These are phyloP conservation scores for human DNA, from an alignment of 2,113 vertebrate species.

Conservation along the genomic window GRCh38 chr6:87296501-87297000, in stretches of 20 bases:
- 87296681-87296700: neutral
- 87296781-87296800: neutral
- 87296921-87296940: neutral
- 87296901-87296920: neutral
- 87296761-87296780: neutral
- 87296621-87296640: neutral
- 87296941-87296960: neutral
- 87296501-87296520: neutral
- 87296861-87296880: neutral
- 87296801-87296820: neutral
- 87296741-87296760: neutral
- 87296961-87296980: neutral
- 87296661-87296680: neutral
- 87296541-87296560: neutral
- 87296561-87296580: neutral
- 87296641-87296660: neutral
- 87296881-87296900: neutral
- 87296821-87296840: neutral
- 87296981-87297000: neutral
- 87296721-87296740: neutral
- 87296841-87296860: neutral
- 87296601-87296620: neutral
- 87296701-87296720: neutral
- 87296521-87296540: neutral
- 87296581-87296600: neutral